Base-by-base conservation (phyloP, 2,888 invertebrate genomes). In the Julus scanicus region DNA sequence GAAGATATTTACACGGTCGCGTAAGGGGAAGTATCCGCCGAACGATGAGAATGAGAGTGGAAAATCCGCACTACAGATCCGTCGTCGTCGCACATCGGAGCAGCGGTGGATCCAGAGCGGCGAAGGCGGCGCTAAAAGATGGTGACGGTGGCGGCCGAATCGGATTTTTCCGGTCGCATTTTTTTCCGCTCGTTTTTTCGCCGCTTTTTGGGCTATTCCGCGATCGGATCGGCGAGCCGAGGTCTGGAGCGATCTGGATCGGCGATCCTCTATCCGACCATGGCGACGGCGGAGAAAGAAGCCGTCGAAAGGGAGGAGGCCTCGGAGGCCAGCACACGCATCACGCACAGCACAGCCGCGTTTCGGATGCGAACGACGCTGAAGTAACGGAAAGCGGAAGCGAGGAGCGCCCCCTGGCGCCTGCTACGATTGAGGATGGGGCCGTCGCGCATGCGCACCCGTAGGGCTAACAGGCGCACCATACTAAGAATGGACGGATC, bases 271-370 rank as follows among this genome's bases (percentile, higher is more conserved):
- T 63, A 63, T 63, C 63, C 63, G 63, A 20, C n/a, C n/a, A n/a
- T 63, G 63, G 63, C 63, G 63, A 63, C 71, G 71, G 71, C 71
- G 71, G 71, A 71, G 29, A 71, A 71, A 29, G 29, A 29, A 71
- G 71, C 71, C 71, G 9, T 71, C 29, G 71, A 71, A 29, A 29
- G 11, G 71, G 29, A n/a, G 71, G 71, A n/a, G 71, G 71, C 71
- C 71, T 29, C 71, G 71, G 71, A 71, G 71, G 71, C 71, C 71
- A 71, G 71, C 71, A n/a, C 71, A 71, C 71, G 71, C 71, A 71
- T 71, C 71, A 29, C 71, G 29, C 71, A 71, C 71, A 44, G 71
- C 71, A 71, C 71, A 29, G 71, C 71, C 71, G 71, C 71, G 71
- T 29, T 29, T 63, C 63, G 20, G 63, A 63, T n/a, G 71, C 71